phyloP scores from a whole-genome alignment of 2,113 vertebrate species.

The Amphilophus citrinellus region DNA sequence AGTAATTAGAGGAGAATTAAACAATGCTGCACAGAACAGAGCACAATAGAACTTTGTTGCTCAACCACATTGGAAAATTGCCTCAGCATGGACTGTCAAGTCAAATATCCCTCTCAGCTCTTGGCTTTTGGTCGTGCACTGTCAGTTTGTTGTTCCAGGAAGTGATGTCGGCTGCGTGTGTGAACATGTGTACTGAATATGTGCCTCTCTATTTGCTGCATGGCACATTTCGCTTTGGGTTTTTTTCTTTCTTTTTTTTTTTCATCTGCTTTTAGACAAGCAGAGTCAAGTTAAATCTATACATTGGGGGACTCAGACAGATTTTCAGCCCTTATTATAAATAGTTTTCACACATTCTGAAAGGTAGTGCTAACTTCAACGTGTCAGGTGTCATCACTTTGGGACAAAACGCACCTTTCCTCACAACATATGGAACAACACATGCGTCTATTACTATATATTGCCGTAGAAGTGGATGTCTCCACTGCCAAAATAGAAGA shows the following conservation, averaged over 20 bases:
- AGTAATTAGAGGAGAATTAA: slow-evolving; percentile 23
- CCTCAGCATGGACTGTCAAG: slow-evolving; percentile 66
- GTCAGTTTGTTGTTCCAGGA: slow-evolving; percentile 1
- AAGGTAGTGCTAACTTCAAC: slow-evolving; percentile 28
- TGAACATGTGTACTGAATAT: slow-evolving; percentile 26
- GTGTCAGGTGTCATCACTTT: slow-evolving; percentile 15
- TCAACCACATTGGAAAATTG: slow-evolving; percentile 57
- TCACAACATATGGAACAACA: slow-evolving; percentile 4
- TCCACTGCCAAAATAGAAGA: slow-evolving; percentile 27
- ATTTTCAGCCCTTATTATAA: slow-evolving; percentile 22
- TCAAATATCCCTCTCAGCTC: slow-evolving; percentile 60
- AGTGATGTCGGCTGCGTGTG: background rate
- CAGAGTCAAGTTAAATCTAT: slow-evolving; percentile 21
- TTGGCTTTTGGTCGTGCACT: slow-evolving; percentile 32
- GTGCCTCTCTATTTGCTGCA: background rate
- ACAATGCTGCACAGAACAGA: slow-evolving; percentile 45
- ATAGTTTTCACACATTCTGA: slow-evolving; percentile 25
- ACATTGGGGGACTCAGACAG: background rate
- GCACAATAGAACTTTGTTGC: slow-evolving; percentile 68
- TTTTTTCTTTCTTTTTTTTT: accelerated
- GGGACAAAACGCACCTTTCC: slow-evolving; percentile 20
- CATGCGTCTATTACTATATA: slow-evolving; percentile 22
- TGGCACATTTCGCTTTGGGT: background rate
- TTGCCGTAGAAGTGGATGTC: background rate
- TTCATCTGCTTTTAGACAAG: background rate